Evolutionary conservation across 2,888 invertebrate species (phyloP).

Genomic region (Dasysyrphus albostriatus): DNA sequence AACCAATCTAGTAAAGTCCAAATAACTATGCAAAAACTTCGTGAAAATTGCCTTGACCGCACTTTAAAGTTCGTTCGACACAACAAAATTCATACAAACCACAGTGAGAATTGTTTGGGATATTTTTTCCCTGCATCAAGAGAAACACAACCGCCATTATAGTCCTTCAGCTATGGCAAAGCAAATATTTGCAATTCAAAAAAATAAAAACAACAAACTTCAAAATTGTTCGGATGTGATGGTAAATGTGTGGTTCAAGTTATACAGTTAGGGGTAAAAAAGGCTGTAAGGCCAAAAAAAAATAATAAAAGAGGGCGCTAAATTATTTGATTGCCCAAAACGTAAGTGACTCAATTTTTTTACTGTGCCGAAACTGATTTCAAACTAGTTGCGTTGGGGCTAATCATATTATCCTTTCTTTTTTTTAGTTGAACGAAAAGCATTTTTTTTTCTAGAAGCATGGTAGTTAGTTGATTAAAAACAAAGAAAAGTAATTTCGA

Average conservation of each 20-base stretch:
- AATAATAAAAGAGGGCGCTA: not conserved
- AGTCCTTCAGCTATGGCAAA: not conserved
- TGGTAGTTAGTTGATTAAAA: too few relatives aligned
- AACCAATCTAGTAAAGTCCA: not conserved
- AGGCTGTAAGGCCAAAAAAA: not conserved
- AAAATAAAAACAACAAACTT: not conserved
- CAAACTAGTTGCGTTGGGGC: not conserved
- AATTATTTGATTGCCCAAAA: not conserved
- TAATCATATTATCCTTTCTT: too few relatives aligned
- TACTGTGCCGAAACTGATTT: not conserved
- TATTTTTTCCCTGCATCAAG: not conserved
- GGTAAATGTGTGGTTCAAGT: not conserved
- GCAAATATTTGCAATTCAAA: not conserved
- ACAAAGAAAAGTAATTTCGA: too few relatives aligned
- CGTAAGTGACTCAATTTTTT: not conserved
- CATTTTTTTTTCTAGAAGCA: too few relatives aligned
- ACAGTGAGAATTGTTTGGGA: not conserved
- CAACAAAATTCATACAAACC: slow-evolving; percentile 5
- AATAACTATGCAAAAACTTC: not conserved
- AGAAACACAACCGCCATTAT: not conserved
- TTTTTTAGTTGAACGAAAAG: too few relatives aligned
- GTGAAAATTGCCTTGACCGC: not conserved
- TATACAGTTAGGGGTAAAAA: not conserved
- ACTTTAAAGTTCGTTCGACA: not conserved
- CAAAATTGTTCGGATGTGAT: not conserved